Evolutionary conservation across 2,888 invertebrate genomes (phyloP).

Genomic region (Lochmaea crataegi): DNA sequence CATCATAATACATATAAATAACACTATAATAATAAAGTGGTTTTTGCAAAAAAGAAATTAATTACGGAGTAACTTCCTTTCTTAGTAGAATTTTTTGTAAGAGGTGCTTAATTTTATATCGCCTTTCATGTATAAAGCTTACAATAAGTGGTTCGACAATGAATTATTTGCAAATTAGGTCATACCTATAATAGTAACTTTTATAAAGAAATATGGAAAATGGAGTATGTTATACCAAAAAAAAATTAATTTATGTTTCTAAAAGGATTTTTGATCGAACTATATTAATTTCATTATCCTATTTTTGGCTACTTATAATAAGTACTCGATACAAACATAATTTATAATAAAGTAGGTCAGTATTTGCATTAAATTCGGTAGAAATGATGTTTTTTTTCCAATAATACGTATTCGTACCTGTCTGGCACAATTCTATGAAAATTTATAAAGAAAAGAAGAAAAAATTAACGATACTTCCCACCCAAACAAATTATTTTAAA

Average conservation of each 20-base stretch:
- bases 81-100: slow-evolving; percentile 8
- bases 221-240: neutral
- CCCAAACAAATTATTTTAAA: neutral
- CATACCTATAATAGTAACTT: neutral
- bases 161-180: slow-evolving; percentile 8
- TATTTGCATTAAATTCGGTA: slow-evolving; percentile 8
- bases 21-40: neutral
- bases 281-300: neutral
- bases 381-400: neutral
- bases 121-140: neutral
- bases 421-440: slow-evolving; percentile 23
- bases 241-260: neutral
- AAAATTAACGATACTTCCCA: neutral
- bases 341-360: slow-evolving; percentile 14
- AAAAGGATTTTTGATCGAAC: neutral
- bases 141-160: slow-evolving; percentile 19
- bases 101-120: slow-evolving; percentile 17
- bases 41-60: slow-evolving; percentile 6
- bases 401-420: slow-evolving; percentile 19
- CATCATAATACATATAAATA: slow-evolving; percentile 12
- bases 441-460: neutral
- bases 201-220: neutral
- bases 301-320: neutral
- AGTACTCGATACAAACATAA: slow-evolving; percentile 2
- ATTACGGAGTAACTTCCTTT: slow-evolving; percentile 15